phyloP scores from a whole-genome alignment of 2,113 vertebrate species.

The Ameiurus melas region DNA sequence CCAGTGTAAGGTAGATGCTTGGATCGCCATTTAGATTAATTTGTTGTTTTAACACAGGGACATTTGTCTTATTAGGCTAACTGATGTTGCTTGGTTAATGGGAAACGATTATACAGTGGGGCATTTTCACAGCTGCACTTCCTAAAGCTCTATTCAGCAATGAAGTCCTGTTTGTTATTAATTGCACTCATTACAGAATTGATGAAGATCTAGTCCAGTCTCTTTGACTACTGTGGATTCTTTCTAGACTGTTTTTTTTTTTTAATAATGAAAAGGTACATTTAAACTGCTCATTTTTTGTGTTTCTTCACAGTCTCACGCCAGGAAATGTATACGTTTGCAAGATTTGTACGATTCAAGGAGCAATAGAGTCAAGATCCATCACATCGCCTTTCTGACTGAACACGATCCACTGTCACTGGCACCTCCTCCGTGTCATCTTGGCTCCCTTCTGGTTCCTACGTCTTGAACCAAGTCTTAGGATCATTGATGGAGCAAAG shows the following conservation, averaged over 20 bases:
- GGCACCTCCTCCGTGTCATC: slow-evolving; percentile 17
- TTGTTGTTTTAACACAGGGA: slow-evolving; percentile 30
- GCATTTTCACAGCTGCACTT: slow-evolving; percentile 10
- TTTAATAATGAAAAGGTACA: neutral
- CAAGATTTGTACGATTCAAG: slow-evolving; percentile 52
- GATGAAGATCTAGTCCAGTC: slow-evolving; percentile 17
- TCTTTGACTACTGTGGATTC: neutral
- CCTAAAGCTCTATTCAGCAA: neutral
- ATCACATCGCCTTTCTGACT: slow-evolving; percentile 45
- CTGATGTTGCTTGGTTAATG: slow-evolving; percentile 28
- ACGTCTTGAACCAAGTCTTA: slow-evolving; percentile 44
- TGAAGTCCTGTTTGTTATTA: neutral
- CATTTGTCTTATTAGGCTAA: slow-evolving; percentile 44
- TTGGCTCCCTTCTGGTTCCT: slow-evolving; percentile 41
- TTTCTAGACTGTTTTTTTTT: neutral
- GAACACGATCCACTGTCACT: slow-evolving; percentile 37
- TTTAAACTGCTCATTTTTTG: neutral
- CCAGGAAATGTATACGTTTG: slow-evolving; percentile 51
- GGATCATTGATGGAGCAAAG: slow-evolving; percentile 90
- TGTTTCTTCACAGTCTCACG: slow-evolving; percentile 54
- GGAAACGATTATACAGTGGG: slow-evolving; percentile 6
- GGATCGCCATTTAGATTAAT: slow-evolving; percentile 37
- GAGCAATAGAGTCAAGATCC: slow-evolving; percentile 51
- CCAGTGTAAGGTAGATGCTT: slow-evolving; percentile 20
- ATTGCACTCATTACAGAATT: slow-evolving; percentile 6